Conservation (phyloP, 2,797 vertebrate species). For the Gouania willdenowi region DNA sequence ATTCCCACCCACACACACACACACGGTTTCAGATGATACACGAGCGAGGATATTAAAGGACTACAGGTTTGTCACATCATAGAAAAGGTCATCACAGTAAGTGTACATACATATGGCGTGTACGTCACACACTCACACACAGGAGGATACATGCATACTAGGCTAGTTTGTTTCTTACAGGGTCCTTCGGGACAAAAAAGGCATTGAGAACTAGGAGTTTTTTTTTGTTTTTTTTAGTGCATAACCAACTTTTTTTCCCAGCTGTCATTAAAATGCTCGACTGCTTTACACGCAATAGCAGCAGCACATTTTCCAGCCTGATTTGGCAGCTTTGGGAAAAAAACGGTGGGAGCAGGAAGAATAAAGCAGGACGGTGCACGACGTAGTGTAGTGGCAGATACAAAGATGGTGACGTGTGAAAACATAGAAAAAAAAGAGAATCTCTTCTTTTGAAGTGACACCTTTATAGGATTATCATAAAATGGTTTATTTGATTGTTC, state of each 20-base stretch:
- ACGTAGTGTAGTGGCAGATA: too few relatives aligned
- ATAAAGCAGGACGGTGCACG: too few relatives aligned
- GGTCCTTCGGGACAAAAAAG: constrained; percentile 48
- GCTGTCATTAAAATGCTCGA: constrained; percentile 9
- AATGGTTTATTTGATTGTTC: too few relatives aligned
- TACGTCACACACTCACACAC: constrained; percentile 30
- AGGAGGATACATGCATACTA: constrained; percentile 60
- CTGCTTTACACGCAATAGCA: constrained; percentile 27
- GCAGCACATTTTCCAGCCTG: constrained; percentile 13
- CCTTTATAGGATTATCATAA: too few relatives aligned
- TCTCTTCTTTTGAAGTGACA: too few relatives aligned
- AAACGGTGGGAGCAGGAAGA: too few relatives aligned
- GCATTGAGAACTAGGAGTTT: constrained; percentile 50
- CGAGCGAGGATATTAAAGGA: constrained; percentile 44
- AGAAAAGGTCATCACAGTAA: constrained; percentile 24
- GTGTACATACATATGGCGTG: constrained; percentile 23
- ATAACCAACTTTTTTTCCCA: constrained; percentile 15
- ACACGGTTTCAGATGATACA: constrained; percentile 36
- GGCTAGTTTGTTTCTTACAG: constrained; percentile 28
- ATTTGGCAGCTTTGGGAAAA: too few relatives aligned
- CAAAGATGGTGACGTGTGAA: too few relatives aligned
- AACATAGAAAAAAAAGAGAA: too few relatives aligned
- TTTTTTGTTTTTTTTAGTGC: constrained; percentile 43
- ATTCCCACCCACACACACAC: constrained; percentile 21
- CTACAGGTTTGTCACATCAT: constrained; percentile 10